A percentile compares a stretch with the other conserved stretches of the same genome.
Conservation (phyloP, 2,797 vertebrate genomes). For the Cetoscarus ocellatus region DNA sequence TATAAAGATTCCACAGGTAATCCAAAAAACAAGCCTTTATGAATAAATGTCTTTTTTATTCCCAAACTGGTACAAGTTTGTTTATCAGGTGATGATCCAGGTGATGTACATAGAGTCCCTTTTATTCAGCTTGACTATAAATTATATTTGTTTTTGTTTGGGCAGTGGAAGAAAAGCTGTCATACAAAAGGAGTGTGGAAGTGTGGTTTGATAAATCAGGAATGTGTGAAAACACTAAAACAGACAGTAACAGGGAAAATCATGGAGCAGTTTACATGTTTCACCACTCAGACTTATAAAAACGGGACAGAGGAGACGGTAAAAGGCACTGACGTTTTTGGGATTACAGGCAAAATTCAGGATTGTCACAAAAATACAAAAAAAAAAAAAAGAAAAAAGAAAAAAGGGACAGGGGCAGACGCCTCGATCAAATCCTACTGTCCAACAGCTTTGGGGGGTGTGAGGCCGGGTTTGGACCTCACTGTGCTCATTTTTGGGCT, state of each 20-base stretch:
- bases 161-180: constrained; percentile 19
- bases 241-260: neutral
- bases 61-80: no score
- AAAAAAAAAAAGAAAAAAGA: neutral
- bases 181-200: constrained; percentile 26
- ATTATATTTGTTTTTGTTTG: constrained; percentile 1
- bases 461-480: no score
- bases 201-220: neutral
- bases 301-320: neutral
- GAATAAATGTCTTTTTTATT: no score
- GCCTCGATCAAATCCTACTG: no score
- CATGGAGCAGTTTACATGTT: no score
- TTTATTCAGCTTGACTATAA: constrained; percentile 21
- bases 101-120: constrained; percentile 32
- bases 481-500: no score
- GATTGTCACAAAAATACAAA: neutral
- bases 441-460: no score
- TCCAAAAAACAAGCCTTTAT: no score
- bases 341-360: no score
- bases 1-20: no score
- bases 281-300: neutral
- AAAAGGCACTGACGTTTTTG: no score
- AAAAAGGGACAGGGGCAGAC: neutral
- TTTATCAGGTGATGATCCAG: neutral
- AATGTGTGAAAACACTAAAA: constrained; percentile 16